Evolutionary conservation across 2,888 invertebrate species (phyloP).

Genomic region (Clunio marinus): DNA sequence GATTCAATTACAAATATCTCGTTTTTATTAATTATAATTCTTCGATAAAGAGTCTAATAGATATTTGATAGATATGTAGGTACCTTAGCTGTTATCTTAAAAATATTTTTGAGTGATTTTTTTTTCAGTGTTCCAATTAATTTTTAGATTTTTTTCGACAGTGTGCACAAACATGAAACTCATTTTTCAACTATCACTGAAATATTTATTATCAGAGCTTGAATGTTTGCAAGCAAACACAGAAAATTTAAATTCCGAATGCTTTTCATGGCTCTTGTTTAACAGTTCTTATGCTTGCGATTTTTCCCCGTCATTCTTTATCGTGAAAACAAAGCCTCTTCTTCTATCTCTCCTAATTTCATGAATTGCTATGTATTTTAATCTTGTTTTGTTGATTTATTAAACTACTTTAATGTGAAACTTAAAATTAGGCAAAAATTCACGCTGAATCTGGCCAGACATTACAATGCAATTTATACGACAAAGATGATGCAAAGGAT

Average conservation of each 20-base stretch:
- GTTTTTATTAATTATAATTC: no score
- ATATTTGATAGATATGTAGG: no score
- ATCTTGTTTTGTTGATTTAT: slow-evolving; percentile 30
- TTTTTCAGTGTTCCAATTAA: no score
- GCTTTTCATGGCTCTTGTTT: background rate
- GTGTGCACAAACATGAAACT: no score
- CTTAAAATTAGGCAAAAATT: slow-evolving; percentile 45
- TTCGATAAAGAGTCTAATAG: no score
- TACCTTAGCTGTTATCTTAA: no score
- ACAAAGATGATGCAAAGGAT: slow-evolving; percentile 84
- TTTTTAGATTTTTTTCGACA: no score
- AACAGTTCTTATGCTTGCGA: background rate
- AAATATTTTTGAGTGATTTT: no score
- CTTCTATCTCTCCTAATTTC: slow-evolving; percentile 22
- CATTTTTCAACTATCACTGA: no score
- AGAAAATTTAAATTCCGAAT: background rate
- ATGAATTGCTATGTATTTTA: slow-evolving; percentile 1
- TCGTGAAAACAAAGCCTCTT: slow-evolving; percentile 39
- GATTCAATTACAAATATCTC: no score
- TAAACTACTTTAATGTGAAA: background rate
- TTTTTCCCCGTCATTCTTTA: background rate
- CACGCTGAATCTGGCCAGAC: slow-evolving; percentile 50
- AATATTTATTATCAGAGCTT: no score
- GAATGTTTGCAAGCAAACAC: background rate
- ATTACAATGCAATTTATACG: slow-evolving; percentile 67